These are phyloP conservation scores for Lordiphosa mommai DNA, from an alignment of 1,140 invertebrate genomes.

Conservation along the genomic window DNA sequence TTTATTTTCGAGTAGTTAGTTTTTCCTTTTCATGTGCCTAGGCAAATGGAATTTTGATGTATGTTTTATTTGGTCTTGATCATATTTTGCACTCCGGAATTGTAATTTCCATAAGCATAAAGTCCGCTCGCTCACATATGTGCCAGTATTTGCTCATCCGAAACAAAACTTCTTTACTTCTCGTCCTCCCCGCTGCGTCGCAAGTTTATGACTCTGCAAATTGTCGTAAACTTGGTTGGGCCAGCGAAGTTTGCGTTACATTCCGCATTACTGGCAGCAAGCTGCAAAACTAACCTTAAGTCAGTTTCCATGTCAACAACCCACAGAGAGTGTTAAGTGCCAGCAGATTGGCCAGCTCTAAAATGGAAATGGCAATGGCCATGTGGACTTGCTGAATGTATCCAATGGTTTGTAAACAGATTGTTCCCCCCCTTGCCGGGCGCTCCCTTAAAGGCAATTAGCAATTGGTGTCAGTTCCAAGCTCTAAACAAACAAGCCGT, in stretches of 20 bases:
- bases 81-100: conserved; percentile 71
- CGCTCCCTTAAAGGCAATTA: conserved; percentile 25
- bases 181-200: conserved; percentile 10
- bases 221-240: conserved; percentile 46
- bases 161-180: conserved; percentile 2
- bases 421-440: conserved; percentile 2
- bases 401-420: conserved; percentile 59
- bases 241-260: conserved; percentile 56
- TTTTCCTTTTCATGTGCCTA: conserved; percentile 37
- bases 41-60: conserved; percentile 69
- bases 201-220: conserved; percentile 58
- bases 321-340: conserved; percentile 31
- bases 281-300: conserved; percentile 48
- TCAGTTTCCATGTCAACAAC: conserved; percentile 63
- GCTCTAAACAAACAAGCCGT: conserved; percentile 28
- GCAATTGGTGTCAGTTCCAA: conserved; percentile 40
- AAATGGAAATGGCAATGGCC: conserved; percentile 15
- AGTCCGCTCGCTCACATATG: conserved; percentile 40
- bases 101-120: conserved; percentile 74
- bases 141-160: conserved; percentile 14
- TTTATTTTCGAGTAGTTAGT: conserved; percentile 23
- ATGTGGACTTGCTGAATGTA: conserved; percentile 3
- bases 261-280: conserved; percentile 26
- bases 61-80: conserved; percentile 44
- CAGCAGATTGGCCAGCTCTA: conserved; percentile 20